A percentile compares a stretch with the other conserved stretches of the same genome.
These are phyloP conservation scores for Homalodisca vitripennis DNA, from an alignment of 1,140 invertebrate genomes.

Conservation along the genomic window DNA sequence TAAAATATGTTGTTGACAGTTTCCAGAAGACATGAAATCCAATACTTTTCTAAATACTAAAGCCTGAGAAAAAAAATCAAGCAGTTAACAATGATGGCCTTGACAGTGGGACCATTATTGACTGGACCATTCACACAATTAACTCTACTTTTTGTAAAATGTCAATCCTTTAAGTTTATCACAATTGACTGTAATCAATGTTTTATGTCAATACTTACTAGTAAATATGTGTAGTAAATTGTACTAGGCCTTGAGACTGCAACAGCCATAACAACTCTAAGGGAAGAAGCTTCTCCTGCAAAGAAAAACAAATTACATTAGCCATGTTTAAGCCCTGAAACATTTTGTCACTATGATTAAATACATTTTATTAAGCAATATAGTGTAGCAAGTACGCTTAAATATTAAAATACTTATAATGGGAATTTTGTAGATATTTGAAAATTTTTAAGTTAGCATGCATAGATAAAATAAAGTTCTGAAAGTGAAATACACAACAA, in stretches of 20 bases:
- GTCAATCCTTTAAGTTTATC: neutral
- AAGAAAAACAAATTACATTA: too few relatives aligned
- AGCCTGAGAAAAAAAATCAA: neutral
- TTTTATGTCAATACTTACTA: neutral
- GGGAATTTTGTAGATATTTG: too few relatives aligned
- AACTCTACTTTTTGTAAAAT: neutral
- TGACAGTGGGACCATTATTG: neutral
- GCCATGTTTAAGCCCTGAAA: too few relatives aligned
- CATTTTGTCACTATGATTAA: too few relatives aligned
- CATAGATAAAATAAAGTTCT: too few relatives aligned
- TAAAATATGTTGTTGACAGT: too few relatives aligned
- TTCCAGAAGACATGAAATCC: too few relatives aligned
- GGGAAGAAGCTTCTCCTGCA: neutral
- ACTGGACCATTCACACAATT: neutral
- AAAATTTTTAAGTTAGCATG: too few relatives aligned
- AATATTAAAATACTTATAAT: too few relatives aligned
- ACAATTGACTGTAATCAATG: neutral
- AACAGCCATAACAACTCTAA: conserved; percentile 12
- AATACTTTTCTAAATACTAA: neutral
- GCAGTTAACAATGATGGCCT: neutral
- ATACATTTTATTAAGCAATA: too few relatives aligned
- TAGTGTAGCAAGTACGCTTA: too few relatives aligned
- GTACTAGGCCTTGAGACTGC: neutral
- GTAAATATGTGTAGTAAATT: neutral
- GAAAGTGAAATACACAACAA: too few relatives aligned